Evolutionary conservation across 2,888 invertebrate species (phyloP).

Genomic region (Melolontha melolontha): DNA sequence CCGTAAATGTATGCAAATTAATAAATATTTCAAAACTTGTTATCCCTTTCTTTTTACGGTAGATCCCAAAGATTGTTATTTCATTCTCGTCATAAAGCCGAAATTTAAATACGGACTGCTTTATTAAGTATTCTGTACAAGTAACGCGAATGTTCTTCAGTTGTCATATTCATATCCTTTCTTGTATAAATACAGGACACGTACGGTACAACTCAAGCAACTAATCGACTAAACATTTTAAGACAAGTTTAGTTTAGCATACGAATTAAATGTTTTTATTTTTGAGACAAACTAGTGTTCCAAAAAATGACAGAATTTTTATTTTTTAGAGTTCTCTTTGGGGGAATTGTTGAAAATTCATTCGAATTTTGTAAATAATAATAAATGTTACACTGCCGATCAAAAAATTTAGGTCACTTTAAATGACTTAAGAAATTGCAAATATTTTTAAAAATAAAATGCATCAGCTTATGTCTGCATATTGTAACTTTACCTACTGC

Average conservation of each 20-base stretch:
- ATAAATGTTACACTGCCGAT: no score
- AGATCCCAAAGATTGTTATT: conserved; percentile 10
- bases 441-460: no score
- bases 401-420: no score
- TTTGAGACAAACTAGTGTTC: neutral
- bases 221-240: conserved; percentile 37
- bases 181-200: conserved; percentile 32
- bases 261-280: conserved; percentile 2
- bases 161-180: conserved; percentile 22
- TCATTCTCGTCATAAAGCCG: neutral
- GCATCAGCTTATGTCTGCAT: no score
- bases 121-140: conserved; percentile 28
- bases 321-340: no score
- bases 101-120: conserved; percentile 23
- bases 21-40: neutral
- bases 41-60: neutral
- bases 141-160: conserved; percentile 31
- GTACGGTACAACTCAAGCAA: conserved; percentile 34
- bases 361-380: no score
- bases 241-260: conserved; percentile 14
- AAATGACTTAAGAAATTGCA: no score
- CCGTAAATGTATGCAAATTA: conserved; percentile 1
- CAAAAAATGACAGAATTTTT: no score
- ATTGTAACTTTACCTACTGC: no score
- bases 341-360: no score